Conservation (phyloP, 2,797 vertebrate species). For the Lithobates sylvaticus region DNA sequence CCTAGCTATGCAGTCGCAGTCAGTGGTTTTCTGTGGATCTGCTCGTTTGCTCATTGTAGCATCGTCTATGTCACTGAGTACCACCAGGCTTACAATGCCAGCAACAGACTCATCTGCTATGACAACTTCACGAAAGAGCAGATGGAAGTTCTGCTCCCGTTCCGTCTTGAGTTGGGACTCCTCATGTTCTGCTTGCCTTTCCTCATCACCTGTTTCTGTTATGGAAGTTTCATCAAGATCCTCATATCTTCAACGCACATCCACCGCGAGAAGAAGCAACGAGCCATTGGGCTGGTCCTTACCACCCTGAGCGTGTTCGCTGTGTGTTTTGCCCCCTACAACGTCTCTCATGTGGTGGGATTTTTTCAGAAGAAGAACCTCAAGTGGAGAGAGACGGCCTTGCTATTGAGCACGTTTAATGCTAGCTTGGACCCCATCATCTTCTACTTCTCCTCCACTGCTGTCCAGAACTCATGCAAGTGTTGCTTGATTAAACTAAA, state of each 20-base stretch:
- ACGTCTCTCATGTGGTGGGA: conserved; percentile 85
- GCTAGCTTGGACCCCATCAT: conserved; percentile 88
- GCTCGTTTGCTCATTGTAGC: conserved; percentile 68
- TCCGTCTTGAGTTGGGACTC: conserved; percentile 84
- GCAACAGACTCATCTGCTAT: conserved; percentile 74
- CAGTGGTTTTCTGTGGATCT: conserved; percentile 70
- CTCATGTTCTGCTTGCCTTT: conserved; percentile 85
- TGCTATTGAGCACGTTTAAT: conserved; percentile 86
- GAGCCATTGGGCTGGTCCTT: conserved; percentile 80
- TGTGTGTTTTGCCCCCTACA: conserved; percentile 87
- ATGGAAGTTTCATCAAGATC: conserved; percentile 81
- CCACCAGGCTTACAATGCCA: not conserved
- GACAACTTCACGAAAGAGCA: conserved; percentile 75
- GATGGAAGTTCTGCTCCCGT: conserved; percentile 74
- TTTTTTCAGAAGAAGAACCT: conserved; percentile 73
- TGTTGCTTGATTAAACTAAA: conserved; percentile 69
- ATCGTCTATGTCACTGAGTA: conserved; percentile 64
- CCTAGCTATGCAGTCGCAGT: conserved; percentile 61
- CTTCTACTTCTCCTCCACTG: conserved; percentile 87
- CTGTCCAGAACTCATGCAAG: conserved; percentile 78
- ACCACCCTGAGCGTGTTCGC: conserved; percentile 84
- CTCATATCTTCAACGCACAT: conserved; percentile 79
- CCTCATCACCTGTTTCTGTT: conserved; percentile 86
- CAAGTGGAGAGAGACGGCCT: conserved; percentile 75
- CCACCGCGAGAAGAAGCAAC: conserved; percentile 71